Evolutionary conservation across 2,888 invertebrate species (phyloP), one percentile per base, ranked within the genome.

Genomic region (Malthinus flaveolus): DNA sequence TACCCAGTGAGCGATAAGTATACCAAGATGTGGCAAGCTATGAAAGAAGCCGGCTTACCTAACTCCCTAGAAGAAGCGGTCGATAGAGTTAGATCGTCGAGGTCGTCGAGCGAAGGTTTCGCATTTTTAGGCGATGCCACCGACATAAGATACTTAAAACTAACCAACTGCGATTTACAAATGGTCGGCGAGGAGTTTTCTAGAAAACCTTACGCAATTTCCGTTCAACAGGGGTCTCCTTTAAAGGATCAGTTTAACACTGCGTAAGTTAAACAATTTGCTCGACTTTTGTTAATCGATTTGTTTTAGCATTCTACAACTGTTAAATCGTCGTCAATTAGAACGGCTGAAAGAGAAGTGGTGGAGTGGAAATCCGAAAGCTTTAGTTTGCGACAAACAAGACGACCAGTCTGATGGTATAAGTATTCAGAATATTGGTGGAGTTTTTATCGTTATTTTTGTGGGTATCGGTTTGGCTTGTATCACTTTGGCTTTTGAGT

Each of bases 1-100:
- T 98, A 98, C 76, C 98, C 98, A 0, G 96, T 98, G 0, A 95
- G 95, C 71, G 97, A 98, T 79, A 97, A 95, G 74, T 98, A 95
- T 78, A 97, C 96, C 36, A 98, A 97, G 80, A 96, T 99, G 90
- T 97, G 97, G 93, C 93, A 96, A 75, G 93, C 94, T 0, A 98
- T 97, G 95, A 78, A 78, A 63, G 88, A 89, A 67, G 91, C 95
- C 0, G 87, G 85, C 0, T 83, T 97, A 8, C 97, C 97, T 0
- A 82, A 85, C 32, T 85, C 85, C 3, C 83, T 92, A 36, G 88
- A 90, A 0, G 91, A 91, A 65, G 97, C 96, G 0, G 80, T 97
- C 0, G 81, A 83, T 7, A 83, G 90, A 56, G 91, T 95, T 0
- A 78, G 85, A 11, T 82, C 79, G n/a, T 83, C 85, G 0, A 83